phyloP scores from a whole-genome alignment of 2,888 invertebrate genomes.

The Trypoxylon attenuatum region DNA sequence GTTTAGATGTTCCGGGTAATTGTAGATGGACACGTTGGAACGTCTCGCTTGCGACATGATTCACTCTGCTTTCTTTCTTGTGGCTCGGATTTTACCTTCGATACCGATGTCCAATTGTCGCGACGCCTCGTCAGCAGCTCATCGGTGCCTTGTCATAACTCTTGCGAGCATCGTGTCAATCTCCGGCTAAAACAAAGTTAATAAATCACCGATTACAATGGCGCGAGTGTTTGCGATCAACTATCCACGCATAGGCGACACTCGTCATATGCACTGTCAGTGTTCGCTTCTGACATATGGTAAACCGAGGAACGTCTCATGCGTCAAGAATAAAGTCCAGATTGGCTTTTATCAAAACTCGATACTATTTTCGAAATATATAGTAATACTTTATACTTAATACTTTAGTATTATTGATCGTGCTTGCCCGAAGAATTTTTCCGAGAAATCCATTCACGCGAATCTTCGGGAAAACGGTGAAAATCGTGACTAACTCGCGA shows the following conservation, averaged over 20 bases:
- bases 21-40: constrained; percentile 78
- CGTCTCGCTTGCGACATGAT: constrained; percentile 74
- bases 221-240: too few relatives aligned
- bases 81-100: constrained; percentile 14
- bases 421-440: too few relatives aligned
- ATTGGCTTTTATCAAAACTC: constrained; percentile 38
- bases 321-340: constrained; percentile 31
- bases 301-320: constrained; percentile 18
- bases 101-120: constrained; percentile 14
- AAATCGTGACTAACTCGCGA: background rate
- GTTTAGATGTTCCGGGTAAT: constrained; percentile 86
- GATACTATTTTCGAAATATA: too few relatives aligned
- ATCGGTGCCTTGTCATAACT: constrained; percentile 30
- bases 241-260: too few relatives aligned
- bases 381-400: too few relatives aligned
- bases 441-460: too few relatives aligned
- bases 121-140: constrained; percentile 18
- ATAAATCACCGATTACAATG: too few relatives aligned
- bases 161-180: background rate
- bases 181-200: constrained; percentile 5
- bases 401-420: too few relatives aligned
- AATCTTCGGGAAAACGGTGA: too few relatives aligned
- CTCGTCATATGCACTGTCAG: background rate
- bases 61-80: constrained; percentile 3
- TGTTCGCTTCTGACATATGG: too few relatives aligned